Evolutionary conservation across 2,888 invertebrate genomes (phyloP), one percentile per base, ranked within the genome.

Genomic region (Magallana nippona): DNA sequence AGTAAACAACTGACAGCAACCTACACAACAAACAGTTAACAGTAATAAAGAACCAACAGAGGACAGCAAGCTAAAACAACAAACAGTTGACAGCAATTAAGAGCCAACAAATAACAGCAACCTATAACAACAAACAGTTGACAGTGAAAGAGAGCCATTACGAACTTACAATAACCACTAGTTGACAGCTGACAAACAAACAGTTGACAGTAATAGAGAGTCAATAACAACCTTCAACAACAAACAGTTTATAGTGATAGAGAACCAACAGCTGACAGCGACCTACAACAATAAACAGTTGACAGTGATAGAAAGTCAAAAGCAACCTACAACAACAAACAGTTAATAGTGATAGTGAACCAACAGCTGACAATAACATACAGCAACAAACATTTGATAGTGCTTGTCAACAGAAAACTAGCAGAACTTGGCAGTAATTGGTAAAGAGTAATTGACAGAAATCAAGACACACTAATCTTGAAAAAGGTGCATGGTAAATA

Each of bases 191-290:
- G 89, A 85, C n/a, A 87, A 19, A 32, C 32, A 32, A 32, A 90
- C 86, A 11, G 89, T 86, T 0, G 91, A 90, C 1, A 90, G 78
- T 11, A 90, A 90, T 78, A 91, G 85, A 1, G 88, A 88, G 1
- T 89, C 86, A 10, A 89, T 83, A 91, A 84, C 13, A 88, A 79
- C 8, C 89, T 89, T 85, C n/a, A 87, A 86, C 1, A 19, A 5
- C 44, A 44, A 44, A 44, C 44, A 44, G 44, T 44, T 44, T 3
- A 8, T 44, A 44, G 8, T 44, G 44, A 44, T 44, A 44, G 44
- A 8, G 5, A 44, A 5, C 44, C 44, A 44, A 44, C 5, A 5
- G 8, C 5, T 44, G 44, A 44, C 44, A 44, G 44, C 10, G 8
- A 44, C 44, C 44, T 44, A 15, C 11, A 22, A 27, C 71, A 1